Percentiles rank a stretch among this genome's conserved stretches.
Evolutionary conservation across 2,113 vertebrate genomes (phyloP).

Genomic region (Reinhardtius hippoglossoides): DNA sequence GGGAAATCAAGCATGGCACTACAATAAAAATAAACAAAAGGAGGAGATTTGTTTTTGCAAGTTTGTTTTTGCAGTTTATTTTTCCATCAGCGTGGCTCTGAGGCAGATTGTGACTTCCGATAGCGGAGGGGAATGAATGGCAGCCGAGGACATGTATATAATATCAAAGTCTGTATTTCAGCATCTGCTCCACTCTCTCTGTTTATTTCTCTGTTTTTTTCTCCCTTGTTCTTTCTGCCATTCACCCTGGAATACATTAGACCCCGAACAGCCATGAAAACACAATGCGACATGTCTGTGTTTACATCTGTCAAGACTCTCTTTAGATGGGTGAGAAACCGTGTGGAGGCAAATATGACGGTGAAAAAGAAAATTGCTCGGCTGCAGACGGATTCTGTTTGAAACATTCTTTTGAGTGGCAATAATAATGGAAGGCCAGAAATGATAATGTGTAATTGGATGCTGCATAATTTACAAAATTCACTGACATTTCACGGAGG

Average conservation of each 20-base stretch:
- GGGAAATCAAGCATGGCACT: conserved; percentile 12
- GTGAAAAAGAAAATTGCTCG: neutral
- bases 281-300: conserved; percentile 9
- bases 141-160: conserved; percentile 25
- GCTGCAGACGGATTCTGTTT: neutral
- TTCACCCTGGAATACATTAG: conserved; percentile 11
- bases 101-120: conserved; percentile 27
- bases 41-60: conserved; percentile 22
- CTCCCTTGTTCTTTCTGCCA: neutral
- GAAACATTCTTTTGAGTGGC: too few species aligned
- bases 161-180: conserved; percentile 4
- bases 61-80: conserved; percentile 21
- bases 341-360: conserved; percentile 1
- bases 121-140: conserved; percentile 16
- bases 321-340: conserved; percentile 32
- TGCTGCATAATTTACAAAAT: neutral
- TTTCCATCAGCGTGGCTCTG: conserved; percentile 6
- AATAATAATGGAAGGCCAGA: neutral
- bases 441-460: neutral
- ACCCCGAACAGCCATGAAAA: conserved; percentile 5
- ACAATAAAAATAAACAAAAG: conserved; percentile 38
- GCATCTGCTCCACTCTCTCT: neutral
- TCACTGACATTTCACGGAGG: too few species aligned
- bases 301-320: conserved; percentile 23
- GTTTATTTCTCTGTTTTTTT: neutral